These are phyloP conservation scores for Trichonephila clavata DNA, from an alignment of 1,140 invertebrate genomes.

Conservation along the genomic window DNA sequence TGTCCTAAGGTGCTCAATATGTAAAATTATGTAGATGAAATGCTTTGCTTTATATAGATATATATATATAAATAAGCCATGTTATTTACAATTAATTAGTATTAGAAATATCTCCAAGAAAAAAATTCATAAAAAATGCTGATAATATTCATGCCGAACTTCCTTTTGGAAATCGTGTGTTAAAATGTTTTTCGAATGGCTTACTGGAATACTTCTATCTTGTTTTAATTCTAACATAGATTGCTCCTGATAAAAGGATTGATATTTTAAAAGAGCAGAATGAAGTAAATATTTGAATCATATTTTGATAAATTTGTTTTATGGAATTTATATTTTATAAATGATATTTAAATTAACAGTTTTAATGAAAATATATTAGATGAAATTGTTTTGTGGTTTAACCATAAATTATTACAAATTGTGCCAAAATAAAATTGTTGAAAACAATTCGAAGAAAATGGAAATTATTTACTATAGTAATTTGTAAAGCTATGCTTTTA, in stretches of 20 bases:
- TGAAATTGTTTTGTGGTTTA: neutral
- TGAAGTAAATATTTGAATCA: neutral
- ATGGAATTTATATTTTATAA: neutral
- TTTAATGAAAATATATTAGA: neutral
- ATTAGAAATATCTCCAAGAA: neutral
- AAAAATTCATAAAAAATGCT: neutral
- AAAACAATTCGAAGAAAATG: neutral
- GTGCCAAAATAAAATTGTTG: neutral
- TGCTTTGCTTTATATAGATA: neutral
- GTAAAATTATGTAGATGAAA: neutral
- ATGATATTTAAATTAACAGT: neutral
- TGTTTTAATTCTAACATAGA: neutral
- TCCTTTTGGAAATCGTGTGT: neutral
- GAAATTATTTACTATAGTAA: neutral
- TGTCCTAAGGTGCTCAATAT: constrained; percentile 28
- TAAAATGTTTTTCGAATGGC: neutral
- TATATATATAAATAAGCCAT: neutral
- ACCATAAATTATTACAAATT: too few species aligned
- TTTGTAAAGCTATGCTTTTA: neutral
- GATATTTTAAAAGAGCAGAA: too few species aligned
- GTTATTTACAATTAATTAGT: neutral
- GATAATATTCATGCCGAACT: neutral
- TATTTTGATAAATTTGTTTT: neutral
- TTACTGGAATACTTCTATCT: neutral
- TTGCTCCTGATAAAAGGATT: neutral